Evolutionary conservation across 1,140 invertebrate species (phyloP).

Genomic region (Zaprionus camerounensis): DNA sequence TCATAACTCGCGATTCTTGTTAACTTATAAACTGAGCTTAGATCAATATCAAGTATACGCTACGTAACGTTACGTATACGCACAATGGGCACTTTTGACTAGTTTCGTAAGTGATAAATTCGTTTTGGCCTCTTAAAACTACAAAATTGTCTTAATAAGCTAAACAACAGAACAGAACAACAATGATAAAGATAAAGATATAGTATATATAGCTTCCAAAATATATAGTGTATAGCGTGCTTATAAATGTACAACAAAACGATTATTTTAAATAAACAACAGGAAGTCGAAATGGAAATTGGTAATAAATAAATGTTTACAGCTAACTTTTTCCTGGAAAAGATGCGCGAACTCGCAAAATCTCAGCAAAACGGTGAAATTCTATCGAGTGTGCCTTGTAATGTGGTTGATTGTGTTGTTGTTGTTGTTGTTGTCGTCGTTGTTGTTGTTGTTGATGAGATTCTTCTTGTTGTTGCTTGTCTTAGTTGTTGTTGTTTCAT

Average conservation of each 20-base stretch:
- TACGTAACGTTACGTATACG: constrained; percentile 62
- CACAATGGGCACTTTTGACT: constrained; percentile 67
- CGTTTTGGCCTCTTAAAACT: constrained; percentile 32
- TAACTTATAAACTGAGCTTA: constrained; percentile 44
- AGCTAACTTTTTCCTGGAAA: constrained; percentile 55
- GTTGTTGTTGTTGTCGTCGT: constrained; percentile 15
- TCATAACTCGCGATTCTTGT: constrained; percentile 48
- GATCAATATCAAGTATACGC: constrained; percentile 71
- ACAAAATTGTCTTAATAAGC: constrained; percentile 6
- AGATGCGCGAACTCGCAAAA: constrained; percentile 27
- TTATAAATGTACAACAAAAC: constrained; percentile 26
- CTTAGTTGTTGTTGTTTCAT: constrained; percentile 55
- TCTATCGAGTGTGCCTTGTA: constrained; percentile 26
- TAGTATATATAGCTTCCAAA: constrained; percentile 12
- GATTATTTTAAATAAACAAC: constrained; percentile 49
- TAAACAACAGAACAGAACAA: constrained; percentile 55
- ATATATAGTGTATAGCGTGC: constrained; percentile 19
- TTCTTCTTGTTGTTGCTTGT: constrained; percentile 43
- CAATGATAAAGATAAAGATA: constrained; percentile 47
- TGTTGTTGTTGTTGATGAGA: constrained; percentile 18
- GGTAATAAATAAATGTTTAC: constrained; percentile 58
- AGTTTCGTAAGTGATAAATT: constrained; percentile 54
- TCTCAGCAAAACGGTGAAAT: constrained; percentile 16
- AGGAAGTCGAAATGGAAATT: constrained; percentile 28
- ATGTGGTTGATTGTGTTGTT: constrained; percentile 16